Evolutionary conservation across 2,888 invertebrate species (phyloP), one percentile per base, ranked within the genome.

Genomic region (Lottia scabra): DNA sequence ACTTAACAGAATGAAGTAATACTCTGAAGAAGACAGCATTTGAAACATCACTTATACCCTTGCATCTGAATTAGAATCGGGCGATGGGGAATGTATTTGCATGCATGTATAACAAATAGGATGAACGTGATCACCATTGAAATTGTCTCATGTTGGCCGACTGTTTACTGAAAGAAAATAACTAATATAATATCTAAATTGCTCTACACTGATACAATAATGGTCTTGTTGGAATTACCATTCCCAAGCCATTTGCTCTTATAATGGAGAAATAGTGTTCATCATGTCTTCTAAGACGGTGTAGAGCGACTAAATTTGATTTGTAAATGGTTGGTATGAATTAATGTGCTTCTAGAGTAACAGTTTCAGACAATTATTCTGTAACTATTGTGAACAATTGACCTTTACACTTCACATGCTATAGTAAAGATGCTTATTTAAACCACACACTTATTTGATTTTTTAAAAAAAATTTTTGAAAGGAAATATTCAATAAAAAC

Each of bases 31-130:
- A 56, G 56, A 56, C 56, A 23, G 56, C 56, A 56, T 56, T 56
- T 56, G 56, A 56, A 56, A 56, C 56, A 56, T 56, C 56, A 56
- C 56, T 56, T 56, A 56, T 56, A 56, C 56, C 56, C 56, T 56
- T 56, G 56, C 56, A 56, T 56, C 56, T 56, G 56, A 56, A 56
- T 56, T 56, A 56, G 19, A 56, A 56, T 56, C 56, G 23, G 19
- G 56, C 56, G 56, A 56, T 23, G 23, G 56, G 56, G 56, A 56
- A 56, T 56, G 56, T 56, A 56, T 56, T 56, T 56, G 56, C 56
- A 56, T 56, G 56, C 56, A 56, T 56, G 56, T 56, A 56, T 56
- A 56, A 56, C 56, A 56, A 56, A 56, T 56, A 56, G 56, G 56
- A 23, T 19, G 56, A 56, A 56, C 56, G 56, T 56, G 56, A 56